Percentiles rank a stretch among this genome's conserved stretches.
phyloP scores from a whole-genome alignment of 1,140 invertebrate species.

The Pseudomyrmex sp. region DNA sequence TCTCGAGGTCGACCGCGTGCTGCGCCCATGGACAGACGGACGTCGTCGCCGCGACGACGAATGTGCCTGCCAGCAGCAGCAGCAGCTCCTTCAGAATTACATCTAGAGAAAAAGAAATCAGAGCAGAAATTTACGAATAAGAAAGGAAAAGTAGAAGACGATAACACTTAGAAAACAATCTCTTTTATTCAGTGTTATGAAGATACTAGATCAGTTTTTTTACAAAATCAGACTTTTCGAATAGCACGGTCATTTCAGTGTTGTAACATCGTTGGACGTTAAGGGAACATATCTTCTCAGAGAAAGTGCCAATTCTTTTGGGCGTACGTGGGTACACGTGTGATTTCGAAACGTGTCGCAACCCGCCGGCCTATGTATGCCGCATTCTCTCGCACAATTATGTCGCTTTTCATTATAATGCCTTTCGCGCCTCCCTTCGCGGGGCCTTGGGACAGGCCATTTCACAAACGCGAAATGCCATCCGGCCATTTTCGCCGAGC shows the following conservation, averaged over 20 bases:
- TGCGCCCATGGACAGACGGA: constrained; percentile 95
- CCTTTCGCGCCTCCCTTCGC: constrained; percentile 34
- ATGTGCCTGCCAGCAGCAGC: constrained; percentile 68
- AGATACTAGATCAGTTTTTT: too few relatives aligned
- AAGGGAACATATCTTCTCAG: constrained; percentile 26
- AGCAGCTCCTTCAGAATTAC: constrained; percentile 53
- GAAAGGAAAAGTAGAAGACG: too few relatives aligned
- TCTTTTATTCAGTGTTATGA: too few relatives aligned
- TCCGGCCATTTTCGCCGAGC: constrained; percentile 21
- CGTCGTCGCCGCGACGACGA: constrained; percentile 71
- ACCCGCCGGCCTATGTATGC: constrained; percentile 21
- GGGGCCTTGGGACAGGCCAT: constrained; percentile 22
- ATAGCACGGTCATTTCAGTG: constrained; percentile 5
- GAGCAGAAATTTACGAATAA: background rate
- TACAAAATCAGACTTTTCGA: background rate
- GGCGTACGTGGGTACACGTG: constrained; percentile 15
- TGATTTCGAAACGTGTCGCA: constrained; percentile 59
- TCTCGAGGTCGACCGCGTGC: constrained; percentile 89
- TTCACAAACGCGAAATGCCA: constrained; percentile 34
- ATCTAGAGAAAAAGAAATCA: constrained; percentile 63
- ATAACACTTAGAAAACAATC: too few relatives aligned
- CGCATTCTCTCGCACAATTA: constrained; percentile 35
- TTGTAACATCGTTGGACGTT: background rate
- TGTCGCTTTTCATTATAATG: constrained; percentile 36
- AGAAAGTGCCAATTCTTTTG: constrained; percentile 55